phyloP scores from a whole-genome alignment of 2,888 invertebrate species.

The Caprella mutica region DNA sequence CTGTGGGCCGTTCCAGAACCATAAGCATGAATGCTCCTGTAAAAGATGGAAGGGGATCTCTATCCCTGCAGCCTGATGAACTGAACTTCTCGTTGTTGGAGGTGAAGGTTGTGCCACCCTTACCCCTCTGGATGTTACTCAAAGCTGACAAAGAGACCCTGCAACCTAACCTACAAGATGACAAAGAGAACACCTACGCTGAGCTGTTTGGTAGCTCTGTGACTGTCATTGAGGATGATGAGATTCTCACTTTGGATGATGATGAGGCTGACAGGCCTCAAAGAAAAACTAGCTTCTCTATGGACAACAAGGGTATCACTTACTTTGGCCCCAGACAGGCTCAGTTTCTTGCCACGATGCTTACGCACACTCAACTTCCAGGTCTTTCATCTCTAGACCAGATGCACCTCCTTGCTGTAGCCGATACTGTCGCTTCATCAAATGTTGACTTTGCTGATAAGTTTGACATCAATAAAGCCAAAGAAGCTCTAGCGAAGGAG shows the following conservation, averaged over 20 bases:
- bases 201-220: constrained; percentile 58
- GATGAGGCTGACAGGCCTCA: constrained; percentile 39
- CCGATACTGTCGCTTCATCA: constrained; percentile 92
- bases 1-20: constrained; percentile 80
- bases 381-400: constrained; percentile 93
- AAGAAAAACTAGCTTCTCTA: constrained; percentile 18
- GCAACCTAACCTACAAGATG: constrained; percentile 11
- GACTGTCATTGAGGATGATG: constrained; percentile 50
- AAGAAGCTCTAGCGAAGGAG: constrained; percentile 56
- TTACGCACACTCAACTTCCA: constrained; percentile 90
- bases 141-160: constrained; percentile 60
- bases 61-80: constrained; percentile 68
- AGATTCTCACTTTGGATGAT: constrained; percentile 63
- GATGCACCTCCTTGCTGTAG: constrained; percentile 97
- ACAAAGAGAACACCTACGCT: constrained; percentile 59
- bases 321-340: constrained; percentile 80
- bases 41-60: constrained; percentile 50
- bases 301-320: constrained; percentile 49
- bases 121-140: constrained; percentile 90
- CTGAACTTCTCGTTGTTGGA: constrained; percentile 86
- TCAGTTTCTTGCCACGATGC: constrained; percentile 68
- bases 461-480: constrained; percentile 61
- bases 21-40: constrained; percentile 47
- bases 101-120: constrained; percentile 91
- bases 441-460: constrained; percentile 44